phyloP scores from a whole-genome alignment of 2,888 invertebrate species.

The Orthonevra nobilis region DNA sequence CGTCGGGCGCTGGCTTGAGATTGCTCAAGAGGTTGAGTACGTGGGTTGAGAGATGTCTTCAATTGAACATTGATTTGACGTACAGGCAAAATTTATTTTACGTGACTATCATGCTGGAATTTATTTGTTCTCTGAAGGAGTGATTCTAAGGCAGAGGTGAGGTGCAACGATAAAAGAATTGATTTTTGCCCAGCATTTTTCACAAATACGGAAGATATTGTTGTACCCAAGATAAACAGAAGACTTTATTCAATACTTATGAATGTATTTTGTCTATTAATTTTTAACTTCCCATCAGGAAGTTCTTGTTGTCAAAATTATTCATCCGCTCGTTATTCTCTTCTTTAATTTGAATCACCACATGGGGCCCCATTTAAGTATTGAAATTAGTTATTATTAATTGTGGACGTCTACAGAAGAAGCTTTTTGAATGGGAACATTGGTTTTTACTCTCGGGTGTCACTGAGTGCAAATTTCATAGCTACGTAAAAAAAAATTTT shows the following conservation, averaged over 20 bases:
- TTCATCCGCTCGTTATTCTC: neutral
- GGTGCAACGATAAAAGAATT: neutral
- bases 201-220: neutral
- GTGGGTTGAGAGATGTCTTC: conserved; percentile 61
- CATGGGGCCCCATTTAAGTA: neutral
- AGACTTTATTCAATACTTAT: no score
- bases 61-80: conserved; percentile 67
- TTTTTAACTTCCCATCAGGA: no score
- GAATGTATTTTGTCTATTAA: no score
- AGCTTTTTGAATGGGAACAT: no score
- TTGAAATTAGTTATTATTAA: conserved; percentile 3
- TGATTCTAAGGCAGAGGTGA: neutral
- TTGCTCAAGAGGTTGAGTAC: conserved; percentile 56
- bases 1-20: conserved; percentile 32
- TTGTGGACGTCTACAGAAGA: no score
- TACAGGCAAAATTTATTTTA: conserved; percentile 44
- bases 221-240: no score
- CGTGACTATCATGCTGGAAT: conserved; percentile 56
- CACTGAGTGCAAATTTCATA: no score
- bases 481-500: no score
- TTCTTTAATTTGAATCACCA: conserved; percentile 7
- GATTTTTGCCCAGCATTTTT: no score
- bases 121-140: conserved; percentile 40
- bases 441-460: no score
- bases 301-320: neutral